These are phyloP conservation scores for Coboldia fuscipes DNA, from an alignment of 1,140 invertebrate species.

Conservation along the genomic window DNA sequence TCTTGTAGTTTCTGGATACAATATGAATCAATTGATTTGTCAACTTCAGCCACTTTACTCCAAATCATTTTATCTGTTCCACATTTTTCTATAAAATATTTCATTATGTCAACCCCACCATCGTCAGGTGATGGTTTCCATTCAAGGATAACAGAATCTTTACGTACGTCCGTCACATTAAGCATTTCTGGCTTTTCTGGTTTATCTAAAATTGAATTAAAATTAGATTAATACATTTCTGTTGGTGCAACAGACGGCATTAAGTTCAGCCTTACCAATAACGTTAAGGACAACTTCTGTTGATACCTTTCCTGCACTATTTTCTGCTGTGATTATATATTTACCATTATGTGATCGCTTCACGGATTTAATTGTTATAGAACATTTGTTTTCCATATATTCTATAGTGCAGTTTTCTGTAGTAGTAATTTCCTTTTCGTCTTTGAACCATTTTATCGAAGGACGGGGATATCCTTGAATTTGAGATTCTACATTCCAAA, in stretches of 20 bases:
- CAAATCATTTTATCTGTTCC: conserved; percentile 43
- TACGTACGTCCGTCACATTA: conserved; percentile 45
- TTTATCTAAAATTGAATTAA: conserved; percentile 35
- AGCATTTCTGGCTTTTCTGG: conserved; percentile 62
- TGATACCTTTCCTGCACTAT: conserved; percentile 42
- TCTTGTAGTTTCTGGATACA: conserved; percentile 55
- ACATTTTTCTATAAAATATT: conserved; percentile 64
- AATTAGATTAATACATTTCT: not conserved
- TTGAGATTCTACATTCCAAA: conserved; percentile 36
- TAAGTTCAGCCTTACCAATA: conserved; percentile 34
- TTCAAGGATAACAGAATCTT: conserved; percentile 46
- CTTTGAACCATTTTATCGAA: conserved; percentile 37
- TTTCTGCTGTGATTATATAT: conserved; percentile 42
- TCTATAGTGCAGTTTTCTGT: conserved; percentile 28
- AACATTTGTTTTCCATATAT: conserved; percentile 30
- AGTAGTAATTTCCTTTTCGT: conserved; percentile 27
- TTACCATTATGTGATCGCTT: conserved; percentile 35
- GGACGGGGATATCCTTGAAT: conserved; percentile 44
- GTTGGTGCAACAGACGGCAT: conserved; percentile 1
- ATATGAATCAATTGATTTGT: conserved; percentile 43
- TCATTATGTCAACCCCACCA: conserved; percentile 53
- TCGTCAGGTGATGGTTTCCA: conserved; percentile 67
- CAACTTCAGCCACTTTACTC: conserved; percentile 55
- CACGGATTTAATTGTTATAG: conserved; percentile 35
- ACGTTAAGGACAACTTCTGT: conserved; percentile 53